Percentiles rank a stretch among this genome's conserved stretches.
These are phyloP conservation scores for Sander lucioperca DNA, from an alignment of 2,113 vertebrate genomes.

Conservation along the genomic window DNA sequence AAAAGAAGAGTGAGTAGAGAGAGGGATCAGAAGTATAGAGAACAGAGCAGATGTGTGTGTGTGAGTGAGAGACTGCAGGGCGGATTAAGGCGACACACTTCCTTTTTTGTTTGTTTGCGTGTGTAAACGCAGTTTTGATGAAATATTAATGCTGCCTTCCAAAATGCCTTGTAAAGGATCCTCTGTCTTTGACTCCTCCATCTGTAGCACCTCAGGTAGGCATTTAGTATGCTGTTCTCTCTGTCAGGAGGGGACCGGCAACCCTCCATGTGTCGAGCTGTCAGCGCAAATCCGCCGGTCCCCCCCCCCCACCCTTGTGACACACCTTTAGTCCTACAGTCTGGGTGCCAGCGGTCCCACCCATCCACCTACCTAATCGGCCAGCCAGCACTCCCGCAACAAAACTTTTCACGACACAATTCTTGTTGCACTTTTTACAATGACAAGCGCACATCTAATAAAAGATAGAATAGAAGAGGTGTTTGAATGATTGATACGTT, in stretches of 20 bases:
- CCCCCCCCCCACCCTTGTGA: slow-evolving; percentile 59
- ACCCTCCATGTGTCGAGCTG: slow-evolving; percentile 77
- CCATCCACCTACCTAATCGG: slow-evolving; percentile 16
- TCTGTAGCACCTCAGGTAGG: slow-evolving; percentile 82
- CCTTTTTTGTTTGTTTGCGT: slow-evolving; percentile 82
- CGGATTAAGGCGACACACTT: slow-evolving; percentile 74
- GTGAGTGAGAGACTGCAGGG: slow-evolving; percentile 73
- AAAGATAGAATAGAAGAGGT: slow-evolving; percentile 36
- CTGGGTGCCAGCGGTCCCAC: slow-evolving; percentile 53
- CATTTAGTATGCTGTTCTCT: slow-evolving; percentile 79
- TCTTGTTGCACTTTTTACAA: slow-evolving; percentile 19
- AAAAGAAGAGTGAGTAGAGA: slow-evolving; percentile 49
- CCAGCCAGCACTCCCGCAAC: slow-evolving; percentile 18
- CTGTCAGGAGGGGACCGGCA: slow-evolving; percentile 73
- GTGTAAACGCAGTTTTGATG: slow-evolving; percentile 83
- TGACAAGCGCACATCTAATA: slow-evolving; percentile 42
- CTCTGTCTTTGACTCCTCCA: slow-evolving; percentile 83
- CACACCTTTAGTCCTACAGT: slow-evolving; percentile 74
- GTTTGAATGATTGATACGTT: slow-evolving; percentile 57
- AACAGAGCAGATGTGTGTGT: slow-evolving; percentile 58
- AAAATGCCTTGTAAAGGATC: slow-evolving; percentile 82
- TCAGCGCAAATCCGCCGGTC: slow-evolving; percentile 63
- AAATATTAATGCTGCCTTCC: slow-evolving; percentile 83
- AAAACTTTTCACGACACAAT: slow-evolving; percentile 42
- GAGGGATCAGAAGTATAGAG: slow-evolving; percentile 64